These are phyloP conservation scores for Laupala kohalensis DNA, from an alignment of 1,140 invertebrate species.

Conservation along the genomic window DNA sequence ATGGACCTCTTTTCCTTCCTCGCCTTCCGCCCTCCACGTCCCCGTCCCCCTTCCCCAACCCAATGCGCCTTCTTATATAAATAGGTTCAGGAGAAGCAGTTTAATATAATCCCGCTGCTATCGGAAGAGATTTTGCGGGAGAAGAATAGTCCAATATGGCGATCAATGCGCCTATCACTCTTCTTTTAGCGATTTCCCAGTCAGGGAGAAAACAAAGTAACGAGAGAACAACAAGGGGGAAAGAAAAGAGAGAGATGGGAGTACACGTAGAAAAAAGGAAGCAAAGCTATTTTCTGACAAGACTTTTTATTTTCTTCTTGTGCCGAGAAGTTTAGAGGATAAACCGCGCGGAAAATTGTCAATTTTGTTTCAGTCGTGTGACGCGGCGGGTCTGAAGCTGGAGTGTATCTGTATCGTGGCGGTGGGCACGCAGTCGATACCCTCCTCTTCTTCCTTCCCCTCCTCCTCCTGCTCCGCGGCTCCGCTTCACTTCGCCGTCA, in stretches of 20 bases:
- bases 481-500: background rate
- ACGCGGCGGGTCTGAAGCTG: background rate
- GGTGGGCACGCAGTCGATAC: too few relatives aligned
- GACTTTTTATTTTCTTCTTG: slow-evolving; percentile 7
- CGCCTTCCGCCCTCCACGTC: background rate
- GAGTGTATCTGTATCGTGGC: background rate
- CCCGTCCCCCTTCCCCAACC: background rate
- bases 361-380: slow-evolving; percentile 5
- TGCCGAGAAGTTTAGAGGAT: slow-evolving; percentile 6
- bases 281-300: slow-evolving; percentile 10
- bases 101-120: background rate
- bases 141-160: background rate
- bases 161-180: background rate
- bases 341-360: slow-evolving; percentile 9
- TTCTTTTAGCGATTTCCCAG: background rate
- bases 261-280: background rate
- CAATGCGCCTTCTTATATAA: background rate
- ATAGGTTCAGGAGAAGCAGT: background rate
- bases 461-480: background rate
- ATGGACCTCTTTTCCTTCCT: background rate
- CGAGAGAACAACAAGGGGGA: background rate
- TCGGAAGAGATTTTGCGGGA: background rate
- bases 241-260: background rate
- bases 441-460: too few relatives aligned
- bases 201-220: background rate